Percentiles rank a stretch among this genome's conserved stretches.
These are phyloP conservation scores for Dinoponera quadriceps DNA, from an alignment of 1,140 invertebrate genomes.

Conservation along the genomic window DNA sequence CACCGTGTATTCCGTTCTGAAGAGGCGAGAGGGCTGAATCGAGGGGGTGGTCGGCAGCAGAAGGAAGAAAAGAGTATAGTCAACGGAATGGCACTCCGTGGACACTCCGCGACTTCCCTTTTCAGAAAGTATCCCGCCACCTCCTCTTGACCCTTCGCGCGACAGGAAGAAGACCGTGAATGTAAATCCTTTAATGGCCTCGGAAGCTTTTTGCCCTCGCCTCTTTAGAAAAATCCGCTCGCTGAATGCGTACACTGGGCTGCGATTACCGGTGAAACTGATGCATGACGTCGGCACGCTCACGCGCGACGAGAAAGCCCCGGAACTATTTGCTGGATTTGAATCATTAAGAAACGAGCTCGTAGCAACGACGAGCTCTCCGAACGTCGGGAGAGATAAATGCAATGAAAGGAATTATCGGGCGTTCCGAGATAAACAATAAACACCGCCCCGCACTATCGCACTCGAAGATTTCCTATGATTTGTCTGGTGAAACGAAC, in stretches of 20 bases:
- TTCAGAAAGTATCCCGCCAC: constrained; percentile 67
- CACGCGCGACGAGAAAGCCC: background rate
- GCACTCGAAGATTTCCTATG: no score
- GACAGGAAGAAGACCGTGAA: constrained; percentile 72
- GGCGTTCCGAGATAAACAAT: no score
- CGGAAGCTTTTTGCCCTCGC: constrained; percentile 73
- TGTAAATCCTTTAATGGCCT: constrained; percentile 81
- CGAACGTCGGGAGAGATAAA: no score
- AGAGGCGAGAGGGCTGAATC: constrained; percentile 52
- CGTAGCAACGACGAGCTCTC: no score
- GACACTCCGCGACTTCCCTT: constrained; percentile 75
- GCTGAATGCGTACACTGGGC: constrained; percentile 23
- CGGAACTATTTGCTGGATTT: background rate
- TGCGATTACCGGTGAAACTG: constrained; percentile 27
- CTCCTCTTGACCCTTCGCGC: constrained; percentile 79
- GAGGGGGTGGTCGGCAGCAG: constrained; percentile 7
- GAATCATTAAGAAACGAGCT: background rate
- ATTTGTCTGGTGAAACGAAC: no score
- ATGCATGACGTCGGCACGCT: background rate
- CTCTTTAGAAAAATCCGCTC: constrained; percentile 25
- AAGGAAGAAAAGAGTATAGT: constrained; percentile 5
- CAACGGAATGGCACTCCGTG: constrained; percentile 74
- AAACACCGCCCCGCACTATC: no score
- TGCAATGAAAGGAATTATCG: no score
- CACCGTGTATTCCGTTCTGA: background rate